Evolutionary conservation across 2,888 invertebrate genomes (phyloP).

Genomic region (Lasioglossum marginatum): DNA sequence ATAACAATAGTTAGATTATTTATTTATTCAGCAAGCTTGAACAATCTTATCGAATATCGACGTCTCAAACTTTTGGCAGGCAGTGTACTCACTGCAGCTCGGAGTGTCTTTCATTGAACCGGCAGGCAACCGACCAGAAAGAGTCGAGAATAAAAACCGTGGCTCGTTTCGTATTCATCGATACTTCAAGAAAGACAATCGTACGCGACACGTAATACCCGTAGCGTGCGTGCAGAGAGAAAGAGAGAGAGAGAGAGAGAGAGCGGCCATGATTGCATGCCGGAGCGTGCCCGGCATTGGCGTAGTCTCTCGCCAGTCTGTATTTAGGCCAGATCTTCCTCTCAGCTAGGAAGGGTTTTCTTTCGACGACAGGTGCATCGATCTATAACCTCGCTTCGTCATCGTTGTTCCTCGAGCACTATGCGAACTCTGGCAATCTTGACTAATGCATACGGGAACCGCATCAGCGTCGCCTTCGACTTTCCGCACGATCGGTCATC

Average conservation of each 20-base stretch:
- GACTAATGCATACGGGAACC: constrained; percentile 6
- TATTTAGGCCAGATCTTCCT: constrained; percentile 22
- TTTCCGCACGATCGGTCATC: constrained; percentile 13
- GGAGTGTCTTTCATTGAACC: too few species aligned
- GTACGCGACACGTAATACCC: constrained; percentile 34
- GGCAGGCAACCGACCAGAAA: not conserved
- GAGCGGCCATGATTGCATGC: constrained; percentile 26
- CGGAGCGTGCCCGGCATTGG: constrained; percentile 34
- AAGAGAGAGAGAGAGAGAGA: not conserved
- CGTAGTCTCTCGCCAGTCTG: constrained; percentile 23
- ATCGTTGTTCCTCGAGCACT: not conserved
- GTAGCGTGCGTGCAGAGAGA: constrained; percentile 6
- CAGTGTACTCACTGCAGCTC: too few species aligned
- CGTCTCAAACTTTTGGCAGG: too few species aligned
- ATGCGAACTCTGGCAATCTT: not conserved
- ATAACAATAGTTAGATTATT: too few species aligned
- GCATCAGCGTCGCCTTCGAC: not conserved
- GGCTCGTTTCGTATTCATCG: not conserved
- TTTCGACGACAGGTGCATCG: constrained; percentile 21
- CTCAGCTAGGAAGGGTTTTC: constrained; percentile 12
- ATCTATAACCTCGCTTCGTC: constrained; percentile 8
- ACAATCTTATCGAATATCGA: too few species aligned
- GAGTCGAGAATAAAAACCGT: not conserved
- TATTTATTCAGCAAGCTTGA: too few species aligned
- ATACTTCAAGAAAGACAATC: not conserved